Percentiles rank a stretch among this genome's conserved stretches.
Conservation (phyloP, 2,797 vertebrate species). For the Sebastes nivosus region DNA sequence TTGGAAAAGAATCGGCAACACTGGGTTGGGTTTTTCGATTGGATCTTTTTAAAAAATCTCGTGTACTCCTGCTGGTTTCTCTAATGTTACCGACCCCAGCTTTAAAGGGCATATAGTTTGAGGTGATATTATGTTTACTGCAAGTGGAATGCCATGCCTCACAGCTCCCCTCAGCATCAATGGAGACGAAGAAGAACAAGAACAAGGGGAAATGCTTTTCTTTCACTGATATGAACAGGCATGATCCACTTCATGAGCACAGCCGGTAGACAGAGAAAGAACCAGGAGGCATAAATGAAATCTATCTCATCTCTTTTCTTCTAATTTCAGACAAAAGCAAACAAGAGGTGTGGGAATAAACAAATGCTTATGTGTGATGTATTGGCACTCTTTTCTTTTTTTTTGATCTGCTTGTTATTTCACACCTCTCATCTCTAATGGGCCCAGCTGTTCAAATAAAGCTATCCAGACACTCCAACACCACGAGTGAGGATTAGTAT, state of each 20-base stretch:
- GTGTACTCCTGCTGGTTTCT: background rate
- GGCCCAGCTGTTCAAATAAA: slow-evolving; percentile 8
- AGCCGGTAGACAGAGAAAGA: background rate
- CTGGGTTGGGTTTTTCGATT: background rate
- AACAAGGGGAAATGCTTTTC: slow-evolving; percentile 27
- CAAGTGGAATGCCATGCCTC: background rate
- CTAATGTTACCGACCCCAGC: background rate
- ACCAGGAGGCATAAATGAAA: background rate
- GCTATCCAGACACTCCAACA: background rate
- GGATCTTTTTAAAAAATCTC: background rate
- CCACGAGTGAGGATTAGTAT: background rate
- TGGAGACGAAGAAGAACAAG: slow-evolving; percentile 14
- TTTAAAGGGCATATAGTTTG: background rate
- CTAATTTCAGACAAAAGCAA: background rate
- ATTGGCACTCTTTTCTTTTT: background rate
- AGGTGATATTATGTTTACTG: slow-evolving; percentile 9
- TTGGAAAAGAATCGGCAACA: background rate
- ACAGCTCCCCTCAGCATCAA: slow-evolving; percentile 21
- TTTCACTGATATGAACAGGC: slow-evolving; percentile 31
- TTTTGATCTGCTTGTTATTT: slow-evolving; percentile 1
- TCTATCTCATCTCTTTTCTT: background rate
- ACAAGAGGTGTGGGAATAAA: slow-evolving; percentile 6
- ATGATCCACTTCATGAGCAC: slow-evolving; percentile 30
- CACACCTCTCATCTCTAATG: slow-evolving; percentile 28
- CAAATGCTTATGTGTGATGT: background rate